These are phyloP conservation scores for Ranitomeya variabilis DNA, from an alignment of 2,113 vertebrate species.

Conservation along the genomic window DNA sequence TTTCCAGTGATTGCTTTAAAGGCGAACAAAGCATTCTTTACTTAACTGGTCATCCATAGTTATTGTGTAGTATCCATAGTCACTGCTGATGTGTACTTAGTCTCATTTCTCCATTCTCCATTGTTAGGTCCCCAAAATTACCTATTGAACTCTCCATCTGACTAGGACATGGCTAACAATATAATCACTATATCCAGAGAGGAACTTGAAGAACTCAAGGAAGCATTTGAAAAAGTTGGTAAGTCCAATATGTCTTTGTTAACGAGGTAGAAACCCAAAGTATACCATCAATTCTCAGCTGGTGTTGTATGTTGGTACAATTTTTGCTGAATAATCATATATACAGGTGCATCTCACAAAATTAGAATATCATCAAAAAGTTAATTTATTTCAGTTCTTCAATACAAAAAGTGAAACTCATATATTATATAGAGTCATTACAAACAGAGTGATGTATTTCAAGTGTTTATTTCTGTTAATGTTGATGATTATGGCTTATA, in stretches of 20 bases:
- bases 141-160: slow-evolving; percentile 49
- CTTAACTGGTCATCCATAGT: slow-evolving; percentile 24
- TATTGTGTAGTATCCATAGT: background rate
- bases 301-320: background rate
- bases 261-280: background rate
- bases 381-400: no score
- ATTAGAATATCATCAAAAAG: no score
- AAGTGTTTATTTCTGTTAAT: no score
- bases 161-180: slow-evolving; percentile 80
- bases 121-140: slow-evolving; percentile 57
- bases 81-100: background rate
- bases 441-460: no score
- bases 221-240: slow-evolving; percentile 96
- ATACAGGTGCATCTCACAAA: no score
- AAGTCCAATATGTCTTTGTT: slow-evolving; percentile 30
- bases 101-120: background rate
- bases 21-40: background rate
- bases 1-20: slow-evolving; percentile 8
- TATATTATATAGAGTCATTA: no score
- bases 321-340: background rate
- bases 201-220: slow-evolving; percentile 88
- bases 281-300: background rate
- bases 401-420: no score
- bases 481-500: no score
- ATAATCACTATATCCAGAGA: slow-evolving; percentile 89